Evolutionary conservation across 2,797 vertebrate species (phyloP), one percentile per base, ranked within the genome.

Genomic region (Acanthurus leucopareius): DNA sequence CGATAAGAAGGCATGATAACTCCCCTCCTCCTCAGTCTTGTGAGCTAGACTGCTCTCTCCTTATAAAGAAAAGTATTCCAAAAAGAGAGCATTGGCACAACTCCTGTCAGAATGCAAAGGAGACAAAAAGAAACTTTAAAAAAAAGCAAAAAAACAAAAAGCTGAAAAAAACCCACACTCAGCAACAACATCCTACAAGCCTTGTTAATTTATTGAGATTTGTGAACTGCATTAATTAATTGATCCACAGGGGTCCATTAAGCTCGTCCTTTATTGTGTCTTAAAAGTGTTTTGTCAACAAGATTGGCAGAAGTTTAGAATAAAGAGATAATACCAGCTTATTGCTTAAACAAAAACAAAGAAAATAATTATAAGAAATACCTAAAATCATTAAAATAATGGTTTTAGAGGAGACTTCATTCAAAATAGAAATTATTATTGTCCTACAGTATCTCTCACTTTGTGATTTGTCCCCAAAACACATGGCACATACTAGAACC

Each of bases 61-160:
- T 54, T 48, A 42, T 73, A 45, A 38, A 53, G 44, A 62, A 69
- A 61, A 63, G 3, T 49, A 45, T 79, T 82, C 77, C 79, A 84
- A 75, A 45, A 76, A 61, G 57, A 75, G 42, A 86, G 79, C 75
- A 88, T 82, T 91, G 86, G 87, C 17, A 7, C 5, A 76, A 78
- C 59, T 73, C 53, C 81, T 68, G 68, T 90, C 86, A 86, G 72
- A 80, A 69, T 58, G 70, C 62, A 52, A 59, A 61, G 45, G 10
- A 75, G 45, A 67, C 32, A 7, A 38, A 75, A 20, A 1, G 8
- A 19, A 62, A 44, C 5, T 35, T 35, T 3, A 7, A 35, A 35
- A 35, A 35, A 7, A 35, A 3, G 1, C 6, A 7, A 35, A 35
- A 35, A 35, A 35, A 35, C 28, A 32, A 32, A 32, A 32, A 4